Conservation (phyloP, 2,888 invertebrate genomes). For the Tillus elongatus region DNA sequence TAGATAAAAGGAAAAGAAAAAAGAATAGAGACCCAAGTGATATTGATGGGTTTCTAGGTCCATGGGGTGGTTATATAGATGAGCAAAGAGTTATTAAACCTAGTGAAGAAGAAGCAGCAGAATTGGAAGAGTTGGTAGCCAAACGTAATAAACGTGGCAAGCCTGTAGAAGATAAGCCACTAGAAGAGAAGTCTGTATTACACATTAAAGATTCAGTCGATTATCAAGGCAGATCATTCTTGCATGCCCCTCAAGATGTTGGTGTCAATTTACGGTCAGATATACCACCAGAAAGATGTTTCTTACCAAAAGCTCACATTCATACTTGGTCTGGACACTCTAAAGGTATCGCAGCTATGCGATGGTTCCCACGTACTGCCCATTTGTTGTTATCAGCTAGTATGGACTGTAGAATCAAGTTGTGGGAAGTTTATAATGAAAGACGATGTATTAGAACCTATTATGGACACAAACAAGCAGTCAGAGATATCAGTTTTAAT, state of each 20-base stretch:
- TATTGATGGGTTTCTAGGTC: conserved; percentile 90
- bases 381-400: conserved; percentile 91
- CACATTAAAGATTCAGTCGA: conserved; percentile 91
- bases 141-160: conserved; percentile 84
- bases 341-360: conserved; percentile 88
- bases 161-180: conserved; percentile 79
- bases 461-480: conserved; percentile 93
- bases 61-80: conserved; percentile 93
- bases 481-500: conserved; percentile 92
- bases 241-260: conserved; percentile 87
- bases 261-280: conserved; percentile 80
- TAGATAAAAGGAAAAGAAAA: conserved; percentile 56
- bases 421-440: conserved; percentile 98
- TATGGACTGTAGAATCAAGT: conserved; percentile 94
- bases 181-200: conserved; percentile 91
- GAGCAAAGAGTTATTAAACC: conserved; percentile 85
- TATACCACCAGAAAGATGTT: conserved; percentile 88
- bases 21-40: conserved; percentile 87
- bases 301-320: conserved; percentile 90
- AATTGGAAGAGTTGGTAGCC: conserved; percentile 86
- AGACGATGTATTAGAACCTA: conserved; percentile 89
- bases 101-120: conserved; percentile 86
- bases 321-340: conserved; percentile 97
- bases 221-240: conserved; percentile 93
- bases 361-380: conserved; percentile 91